phyloP scores from a whole-genome alignment of 2,797 vertebrate genomes.

The Girardinus metallicus region DNA sequence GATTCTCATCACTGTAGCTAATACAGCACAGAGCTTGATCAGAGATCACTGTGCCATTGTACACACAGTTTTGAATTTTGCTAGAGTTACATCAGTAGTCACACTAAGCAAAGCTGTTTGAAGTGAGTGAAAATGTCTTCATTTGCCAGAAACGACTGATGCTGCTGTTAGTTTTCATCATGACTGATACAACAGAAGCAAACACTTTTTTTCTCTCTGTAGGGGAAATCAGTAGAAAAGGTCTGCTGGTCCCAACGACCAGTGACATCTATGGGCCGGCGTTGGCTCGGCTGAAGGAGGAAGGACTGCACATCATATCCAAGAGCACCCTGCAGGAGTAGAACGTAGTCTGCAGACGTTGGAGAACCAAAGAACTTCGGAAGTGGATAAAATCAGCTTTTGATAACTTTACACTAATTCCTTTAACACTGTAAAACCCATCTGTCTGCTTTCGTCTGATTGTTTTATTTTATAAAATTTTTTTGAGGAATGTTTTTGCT shows the following conservation, averaged over 20 bases:
- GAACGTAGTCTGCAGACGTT: neutral
- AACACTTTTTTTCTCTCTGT: constrained; percentile 30
- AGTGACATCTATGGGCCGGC: constrained; percentile 90
- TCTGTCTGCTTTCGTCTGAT: neutral
- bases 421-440: neutral
- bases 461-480: neutral
- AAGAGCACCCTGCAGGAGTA: constrained; percentile 82
- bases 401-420: neutral
- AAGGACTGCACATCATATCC: constrained; percentile 86
- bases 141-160: neutral
- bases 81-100: neutral
- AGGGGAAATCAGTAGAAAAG: constrained; percentile 92
- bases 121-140: neutral
- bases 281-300: constrained; percentile 85
- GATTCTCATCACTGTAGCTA: neutral
- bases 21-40: neutral
- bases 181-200: neutral
- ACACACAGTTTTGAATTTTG: neutral
- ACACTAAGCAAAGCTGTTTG: neutral
- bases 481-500: neutral
- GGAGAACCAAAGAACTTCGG: constrained; percentile 2
- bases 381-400: neutral
- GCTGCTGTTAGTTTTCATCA: neutral
- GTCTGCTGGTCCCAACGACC: constrained; percentile 88
- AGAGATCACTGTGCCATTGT: neutral